A percentile compares a stretch with the other conserved stretches of the same genome.
These are phyloP conservation scores for Wasmannia auropunctata DNA, from an alignment of 1,140 invertebrate genomes.

Conservation along the genomic window DNA sequence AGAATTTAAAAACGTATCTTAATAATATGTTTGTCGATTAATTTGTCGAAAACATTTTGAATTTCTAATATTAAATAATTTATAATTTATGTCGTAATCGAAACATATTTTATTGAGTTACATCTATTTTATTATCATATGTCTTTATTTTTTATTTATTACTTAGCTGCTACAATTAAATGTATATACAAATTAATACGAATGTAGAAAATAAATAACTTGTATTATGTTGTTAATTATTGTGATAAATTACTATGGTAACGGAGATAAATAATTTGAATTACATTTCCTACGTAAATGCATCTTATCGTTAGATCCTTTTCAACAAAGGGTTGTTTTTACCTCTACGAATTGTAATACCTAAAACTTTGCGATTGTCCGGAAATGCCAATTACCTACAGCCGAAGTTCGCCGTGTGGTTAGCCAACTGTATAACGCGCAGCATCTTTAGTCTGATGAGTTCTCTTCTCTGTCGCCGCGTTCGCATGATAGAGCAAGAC, in stretches of 20 bases:
- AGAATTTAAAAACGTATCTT: not conserved
- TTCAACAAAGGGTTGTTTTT: conserved; percentile 2
- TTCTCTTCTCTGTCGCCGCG: conserved; percentile 36
- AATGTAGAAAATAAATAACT: not conserved
- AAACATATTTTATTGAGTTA: not conserved
- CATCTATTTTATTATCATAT: not conserved
- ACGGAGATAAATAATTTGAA: not conserved
- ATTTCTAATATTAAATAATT: conserved; percentile 4
- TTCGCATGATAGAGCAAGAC: conserved; percentile 27
- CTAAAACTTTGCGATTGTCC: conserved; percentile 39
- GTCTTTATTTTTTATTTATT: not conserved
- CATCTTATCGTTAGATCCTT: not conserved
- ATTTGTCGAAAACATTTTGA: not conserved
- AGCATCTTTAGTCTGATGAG: conserved; percentile 23
- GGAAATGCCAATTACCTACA: conserved; percentile 44
- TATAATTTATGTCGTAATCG: not conserved
- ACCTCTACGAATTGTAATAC: not conserved
- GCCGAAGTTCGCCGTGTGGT: conserved; percentile 5
- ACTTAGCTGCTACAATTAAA: not conserved
- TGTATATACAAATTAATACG: not conserved
- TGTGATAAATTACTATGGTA: not conserved
- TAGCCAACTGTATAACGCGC: conserved; percentile 45
- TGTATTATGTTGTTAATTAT: not conserved
- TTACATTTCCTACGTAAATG: conserved; percentile 1
- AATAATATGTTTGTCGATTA: not conserved